Evolutionary conservation across 2,888 invertebrate genomes (phyloP), one percentile per base, ranked within the genome.

Genomic region (Zaprionus obscuricornis): DNA sequence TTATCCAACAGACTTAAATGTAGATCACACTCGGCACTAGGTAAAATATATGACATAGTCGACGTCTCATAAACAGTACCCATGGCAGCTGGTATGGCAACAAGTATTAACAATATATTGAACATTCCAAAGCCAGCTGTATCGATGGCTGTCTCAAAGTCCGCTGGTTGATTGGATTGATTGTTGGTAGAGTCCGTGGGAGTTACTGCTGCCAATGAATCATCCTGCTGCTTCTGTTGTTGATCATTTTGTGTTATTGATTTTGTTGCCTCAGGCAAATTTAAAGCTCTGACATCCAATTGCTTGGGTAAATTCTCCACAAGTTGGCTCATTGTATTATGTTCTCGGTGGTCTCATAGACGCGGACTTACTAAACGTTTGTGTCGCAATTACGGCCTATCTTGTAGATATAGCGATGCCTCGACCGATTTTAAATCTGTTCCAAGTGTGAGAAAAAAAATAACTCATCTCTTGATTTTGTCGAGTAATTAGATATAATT

Each of bases 21-120:
- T 81, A 96, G 92, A 71, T 95, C 94, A 76, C 95, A 95, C 87
- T 95, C 93, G 0, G 95, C 94, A 16, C 93, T 92, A 0, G 95
- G 94, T 85, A 95, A 91, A 77, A 95, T 92, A 85, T 93, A 95
- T 0, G 95, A 94, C 67, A 93, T 92, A 0, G 94, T 92, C 27
- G 94, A 94, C 43, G 94, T 93, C 77, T 94, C 94, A 65, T 94
- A 94, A 3, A 94, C 92, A 1, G 93, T 92, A 10, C 93, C 92
- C 92, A 93, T 93, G 79, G 93, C 93, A 29, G 93, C 92, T 0
- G 94, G 93, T 26, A 94, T 83, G 0, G 92, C 91, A 49, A 93
- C 92, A 73, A 93, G 79, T 71, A 94, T 86, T 42, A 95, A 84
- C 11, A 92, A 85, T 20, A 93, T 86, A 88, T 96, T 95, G 90